A percentile compares a stretch with the other conserved stretches of the same genome.
Evolutionary conservation across 2,113 vertebrate species (phyloP).

Genomic region (Diadophis punctatus): DNA sequence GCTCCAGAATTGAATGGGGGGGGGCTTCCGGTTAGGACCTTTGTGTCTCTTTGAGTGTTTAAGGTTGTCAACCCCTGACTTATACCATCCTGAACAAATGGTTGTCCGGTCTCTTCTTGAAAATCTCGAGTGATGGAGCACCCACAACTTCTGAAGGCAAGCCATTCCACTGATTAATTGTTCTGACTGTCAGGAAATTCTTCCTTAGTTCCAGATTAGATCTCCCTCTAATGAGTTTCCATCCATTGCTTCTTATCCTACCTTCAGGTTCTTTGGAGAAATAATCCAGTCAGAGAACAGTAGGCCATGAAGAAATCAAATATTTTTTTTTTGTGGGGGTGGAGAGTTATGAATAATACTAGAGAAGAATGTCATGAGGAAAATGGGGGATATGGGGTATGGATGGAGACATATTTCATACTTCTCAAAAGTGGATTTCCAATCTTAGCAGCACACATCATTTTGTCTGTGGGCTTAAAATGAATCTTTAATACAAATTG

Average conservation of each 20-base stretch:
- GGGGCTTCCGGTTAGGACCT: too few species aligned
- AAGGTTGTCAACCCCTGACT: too few species aligned
- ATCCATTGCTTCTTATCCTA: not conserved
- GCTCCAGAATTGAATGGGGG: too few species aligned
- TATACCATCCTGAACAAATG: not conserved
- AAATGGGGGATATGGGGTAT: not conserved
- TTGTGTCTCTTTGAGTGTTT: too few species aligned
- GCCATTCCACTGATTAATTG: not conserved
- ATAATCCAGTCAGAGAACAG: not conserved
- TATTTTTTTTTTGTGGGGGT: not conserved
- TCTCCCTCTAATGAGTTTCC: not conserved
- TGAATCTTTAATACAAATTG: conserved; percentile 51
- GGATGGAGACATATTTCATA: not conserved
- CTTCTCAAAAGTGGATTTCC: conserved; percentile 23
- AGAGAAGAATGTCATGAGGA: not conserved
- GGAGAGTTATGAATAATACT: not conserved
- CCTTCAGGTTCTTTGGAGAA: not conserved
- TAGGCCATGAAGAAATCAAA: not conserved
- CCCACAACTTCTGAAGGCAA: not conserved
- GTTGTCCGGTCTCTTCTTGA: not conserved
- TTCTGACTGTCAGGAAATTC: not conserved
- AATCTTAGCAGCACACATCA: conserved; percentile 32
- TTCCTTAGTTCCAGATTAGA: not conserved
- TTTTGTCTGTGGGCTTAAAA: conserved; percentile 26
- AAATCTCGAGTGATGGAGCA: not conserved